Base-by-base conservation (phyloP, 2,888 invertebrate species). In the Pollenia amentaria region DNA sequence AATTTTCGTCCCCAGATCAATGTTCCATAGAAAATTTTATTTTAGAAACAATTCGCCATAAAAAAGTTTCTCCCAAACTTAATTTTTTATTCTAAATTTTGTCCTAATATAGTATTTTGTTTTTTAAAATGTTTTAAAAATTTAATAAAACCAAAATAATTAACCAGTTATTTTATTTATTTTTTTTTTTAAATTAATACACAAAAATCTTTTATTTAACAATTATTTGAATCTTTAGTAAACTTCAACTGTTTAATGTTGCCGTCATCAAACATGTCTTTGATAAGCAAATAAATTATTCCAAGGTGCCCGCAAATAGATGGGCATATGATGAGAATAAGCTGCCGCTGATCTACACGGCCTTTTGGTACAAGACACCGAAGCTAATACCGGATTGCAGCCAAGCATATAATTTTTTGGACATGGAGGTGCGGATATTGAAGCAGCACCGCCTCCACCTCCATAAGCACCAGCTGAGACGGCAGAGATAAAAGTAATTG, bases 391-490 rank as follows among this genome's bases (percentile, higher is more conserved):
- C 29, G 80, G 70, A 4, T 72, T 64, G 11, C 72, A 80, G 38
- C 72, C 53, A 21, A 80, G 65, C 12, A 73, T 11, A 18, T 80
- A 80, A 38, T 80, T 80, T 40, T 73, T 80, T 18, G 80, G 73
- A 29, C 80, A 80, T 6, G 80, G 65, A 12, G 80, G 65, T 7
- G 65, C 62, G 3, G 80, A 73, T 73, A 80, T 80, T n/a, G 65
- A 73, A 18, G 29, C 72, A 42, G 16, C 10, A 42, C 62, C 55
- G 16, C 55, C 21, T 3, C 12, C n/a, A 21, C 18, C 38, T 3
- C 16, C 53, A 55, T 70, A 70, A 18, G 18, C 42, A 70, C 38
- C 42, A 53, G 70, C 70, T n/a, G 42, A 70, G 38, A 55, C 53
- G 53, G 40, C 46, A 21, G 14, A 40, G 14, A 70, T 18, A 12